Conservation (phyloP, 2,797 vertebrate genomes). For the Aplochiton taeniatus region DNA sequence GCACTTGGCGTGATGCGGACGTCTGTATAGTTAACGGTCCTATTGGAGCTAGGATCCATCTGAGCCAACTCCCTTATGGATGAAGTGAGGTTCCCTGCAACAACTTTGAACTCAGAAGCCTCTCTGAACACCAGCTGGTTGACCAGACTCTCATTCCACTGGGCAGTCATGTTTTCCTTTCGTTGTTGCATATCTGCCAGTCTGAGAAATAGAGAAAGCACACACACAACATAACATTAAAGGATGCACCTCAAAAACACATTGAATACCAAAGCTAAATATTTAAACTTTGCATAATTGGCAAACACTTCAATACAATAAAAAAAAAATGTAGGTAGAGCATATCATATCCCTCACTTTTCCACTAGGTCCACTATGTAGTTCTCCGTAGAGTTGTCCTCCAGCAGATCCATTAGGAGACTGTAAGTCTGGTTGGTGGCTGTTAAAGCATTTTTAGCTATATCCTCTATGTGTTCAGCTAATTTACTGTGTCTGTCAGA, state of each 20-base stretch:
- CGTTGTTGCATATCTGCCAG: constrained; percentile 76
- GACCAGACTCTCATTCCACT: constrained; percentile 60
- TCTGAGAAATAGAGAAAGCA: constrained; percentile 55
- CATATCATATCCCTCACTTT: constrained; percentile 73
- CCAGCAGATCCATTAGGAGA: constrained; percentile 74
- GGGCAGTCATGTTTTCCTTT: constrained; percentile 68
- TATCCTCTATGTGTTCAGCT: constrained; percentile 57
- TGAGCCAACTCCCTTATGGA: constrained; percentile 62
- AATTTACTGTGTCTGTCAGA: constrained; percentile 72
- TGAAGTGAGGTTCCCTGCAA: constrained; percentile 57
- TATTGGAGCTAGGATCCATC: constrained; percentile 35
- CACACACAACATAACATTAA: not conserved
- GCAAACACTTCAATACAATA: too few relatives aligned
- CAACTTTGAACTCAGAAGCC: constrained; percentile 37
- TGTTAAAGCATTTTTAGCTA: constrained; percentile 65
- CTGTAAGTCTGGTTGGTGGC: constrained; percentile 70
- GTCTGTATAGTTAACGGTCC: constrained; percentile 35
- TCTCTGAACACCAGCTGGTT: constrained; percentile 52
- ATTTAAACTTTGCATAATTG: too few relatives aligned
- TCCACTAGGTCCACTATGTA: constrained; percentile 76
- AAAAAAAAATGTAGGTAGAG: too few relatives aligned
- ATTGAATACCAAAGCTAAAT: too few relatives aligned
- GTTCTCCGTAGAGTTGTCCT: constrained; percentile 61
- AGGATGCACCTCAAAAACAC: not conserved
- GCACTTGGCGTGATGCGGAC: constrained; percentile 38